Evolutionary conservation across 2,797 vertebrate genomes (phyloP).

Genomic region (Chelon auratus): DNA sequence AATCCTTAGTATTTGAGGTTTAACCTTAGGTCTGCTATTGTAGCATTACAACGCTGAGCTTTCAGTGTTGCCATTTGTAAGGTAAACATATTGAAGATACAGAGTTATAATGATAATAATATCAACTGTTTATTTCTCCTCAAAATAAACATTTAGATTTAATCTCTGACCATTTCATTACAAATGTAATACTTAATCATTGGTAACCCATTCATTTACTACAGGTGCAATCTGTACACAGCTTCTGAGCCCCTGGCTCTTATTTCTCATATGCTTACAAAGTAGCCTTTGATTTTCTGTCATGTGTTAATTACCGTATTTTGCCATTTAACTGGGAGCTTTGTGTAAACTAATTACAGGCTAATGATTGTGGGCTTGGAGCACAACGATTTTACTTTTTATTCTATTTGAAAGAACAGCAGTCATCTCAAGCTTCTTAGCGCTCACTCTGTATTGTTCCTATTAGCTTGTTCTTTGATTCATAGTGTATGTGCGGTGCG

Average conservation of each 20-base stretch:
- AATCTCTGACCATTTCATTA: constrained; percentile 38
- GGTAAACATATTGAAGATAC: too few relatives aligned
- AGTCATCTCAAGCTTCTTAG: constrained; percentile 90
- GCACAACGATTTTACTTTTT: constrained; percentile 94
- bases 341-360: constrained; percentile 99
- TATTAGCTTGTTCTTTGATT: constrained; percentile 95
- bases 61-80: background rate
- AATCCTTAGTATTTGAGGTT: constrained; percentile 2
- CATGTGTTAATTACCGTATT: constrained; percentile 98
- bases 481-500: constrained; percentile 88
- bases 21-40: constrained; percentile 1
- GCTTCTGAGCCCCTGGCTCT: constrained; percentile 91
- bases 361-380: constrained; percentile 96
- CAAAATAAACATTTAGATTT: constrained; percentile 49
- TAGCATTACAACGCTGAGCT: background rate
- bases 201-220: constrained; percentile 91
- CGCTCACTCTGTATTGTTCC: constrained; percentile 90
- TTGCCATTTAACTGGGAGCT: constrained; percentile 98
- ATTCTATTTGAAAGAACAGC: constrained; percentile 89
- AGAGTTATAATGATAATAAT: too few relatives aligned
- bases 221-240: constrained; percentile 91
- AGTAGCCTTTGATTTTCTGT: constrained; percentile 99
- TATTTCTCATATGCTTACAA: constrained; percentile 97
- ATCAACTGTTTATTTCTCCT: constrained; percentile 15
- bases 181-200: constrained; percentile 74